Percentiles rank a stretch among this genome's conserved stretches.
Evolutionary conservation across 1,140 invertebrate genomes (phyloP).

Genomic region (Hypsibius dujardini): DNA sequence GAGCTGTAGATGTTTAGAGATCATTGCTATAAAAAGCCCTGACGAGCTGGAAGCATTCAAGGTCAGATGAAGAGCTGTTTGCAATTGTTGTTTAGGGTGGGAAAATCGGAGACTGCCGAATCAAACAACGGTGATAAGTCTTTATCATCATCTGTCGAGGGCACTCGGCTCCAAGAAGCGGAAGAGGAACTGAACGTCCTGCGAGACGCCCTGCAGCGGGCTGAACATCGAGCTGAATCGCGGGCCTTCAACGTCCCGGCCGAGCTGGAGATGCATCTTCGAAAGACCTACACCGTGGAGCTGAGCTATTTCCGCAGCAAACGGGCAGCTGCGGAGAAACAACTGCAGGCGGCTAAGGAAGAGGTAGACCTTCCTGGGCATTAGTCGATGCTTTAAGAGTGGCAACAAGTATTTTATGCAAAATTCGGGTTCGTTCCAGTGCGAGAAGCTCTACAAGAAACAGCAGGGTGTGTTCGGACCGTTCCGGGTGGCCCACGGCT

Average conservation of each 20-base stretch:
- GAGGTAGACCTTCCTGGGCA: neutral
- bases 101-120: too few species aligned
- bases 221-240: neutral
- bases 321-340: slow-evolving; percentile 3
- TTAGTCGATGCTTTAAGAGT: neutral
- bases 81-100: too few species aligned
- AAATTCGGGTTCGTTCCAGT: neutral
- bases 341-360: neutral
- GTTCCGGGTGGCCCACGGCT: neutral
- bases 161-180: neutral
- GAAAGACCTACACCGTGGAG: neutral
- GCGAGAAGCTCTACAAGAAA: slow-evolving; percentile 16
- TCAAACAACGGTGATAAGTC: too few species aligned
- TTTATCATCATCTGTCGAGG: neutral
- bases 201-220: slow-evolving; percentile 6
- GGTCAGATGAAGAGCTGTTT: too few species aligned
- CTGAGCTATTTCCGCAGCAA: neutral
- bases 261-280: neutral
- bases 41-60: too few species aligned
- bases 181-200: neutral
- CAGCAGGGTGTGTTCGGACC: neutral
- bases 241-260: neutral
- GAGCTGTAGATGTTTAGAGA: too few species aligned
- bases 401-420: neutral
- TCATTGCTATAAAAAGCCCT: too few species aligned